Conservation (phyloP, 1,140 invertebrate species). For the Drosophila burlai region DNA sequence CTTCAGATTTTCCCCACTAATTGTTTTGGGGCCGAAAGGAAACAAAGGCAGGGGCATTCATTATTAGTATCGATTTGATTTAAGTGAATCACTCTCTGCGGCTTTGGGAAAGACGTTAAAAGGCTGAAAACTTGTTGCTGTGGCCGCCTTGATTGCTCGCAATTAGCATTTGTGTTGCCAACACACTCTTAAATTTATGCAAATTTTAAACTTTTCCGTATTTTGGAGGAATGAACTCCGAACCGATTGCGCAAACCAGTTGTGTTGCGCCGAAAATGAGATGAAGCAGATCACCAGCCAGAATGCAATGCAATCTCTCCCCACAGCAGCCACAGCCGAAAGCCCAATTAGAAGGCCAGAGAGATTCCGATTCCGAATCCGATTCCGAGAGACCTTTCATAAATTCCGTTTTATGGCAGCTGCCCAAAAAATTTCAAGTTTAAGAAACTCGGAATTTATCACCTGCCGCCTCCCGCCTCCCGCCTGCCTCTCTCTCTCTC, state of each 20-base stretch:
- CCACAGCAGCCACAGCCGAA: not conserved
- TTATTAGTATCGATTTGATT: slow-evolving; percentile 41
- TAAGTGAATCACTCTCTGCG: slow-evolving; percentile 45
- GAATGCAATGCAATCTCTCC: slow-evolving; percentile 36
- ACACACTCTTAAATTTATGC: slow-evolving; percentile 69
- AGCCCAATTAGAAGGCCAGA: slow-evolving; percentile 29
- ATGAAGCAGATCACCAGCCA: slow-evolving; percentile 19
- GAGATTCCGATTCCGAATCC: not conserved
- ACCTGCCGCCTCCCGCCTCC: not conserved
- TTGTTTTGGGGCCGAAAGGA: slow-evolving; percentile 13
- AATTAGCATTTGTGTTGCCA: slow-evolving; percentile 60
- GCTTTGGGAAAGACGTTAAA: slow-evolving; percentile 36
- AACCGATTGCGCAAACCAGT: slow-evolving; percentile 62
- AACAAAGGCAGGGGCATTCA: slow-evolving; percentile 26
- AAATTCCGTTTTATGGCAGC: slow-evolving; percentile 68
- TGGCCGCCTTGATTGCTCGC: slow-evolving; percentile 42
- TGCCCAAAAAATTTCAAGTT: slow-evolving; percentile 37
- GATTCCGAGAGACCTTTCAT: slow-evolving; percentile 49
- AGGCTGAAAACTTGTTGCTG: slow-evolving; percentile 42
- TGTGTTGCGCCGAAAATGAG: slow-evolving; percentile 28
- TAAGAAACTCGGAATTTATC: slow-evolving; percentile 64
- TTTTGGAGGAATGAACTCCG: slow-evolving; percentile 81
- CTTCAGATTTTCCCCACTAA: slow-evolving; percentile 24
- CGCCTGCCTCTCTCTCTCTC: no score
- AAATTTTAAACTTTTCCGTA: slow-evolving; percentile 83